Evolutionary conservation across 2,113 vertebrate genomes (phyloP).

Genomic region (Prunella himalayana): DNA sequence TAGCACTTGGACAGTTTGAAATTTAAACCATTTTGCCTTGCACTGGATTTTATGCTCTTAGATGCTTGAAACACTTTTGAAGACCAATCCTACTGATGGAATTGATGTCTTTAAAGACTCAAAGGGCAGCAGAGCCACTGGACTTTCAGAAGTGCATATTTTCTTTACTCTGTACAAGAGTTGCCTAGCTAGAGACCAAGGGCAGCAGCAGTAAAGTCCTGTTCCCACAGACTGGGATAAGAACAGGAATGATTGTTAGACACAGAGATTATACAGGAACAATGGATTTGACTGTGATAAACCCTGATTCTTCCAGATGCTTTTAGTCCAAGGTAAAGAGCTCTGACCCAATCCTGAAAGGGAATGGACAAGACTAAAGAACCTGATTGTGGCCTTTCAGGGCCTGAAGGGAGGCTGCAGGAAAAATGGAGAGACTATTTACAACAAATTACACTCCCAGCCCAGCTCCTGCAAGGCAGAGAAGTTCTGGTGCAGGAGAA

Average conservation of each 20-base stretch:
- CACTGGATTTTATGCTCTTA: background rate
- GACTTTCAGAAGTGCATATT: background rate
- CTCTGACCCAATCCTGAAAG: background rate
- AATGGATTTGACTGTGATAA: background rate
- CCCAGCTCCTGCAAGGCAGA: background rate
- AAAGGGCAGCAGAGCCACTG: background rate
- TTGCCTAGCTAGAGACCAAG: background rate
- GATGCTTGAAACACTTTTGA: background rate
- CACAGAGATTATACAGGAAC: background rate
- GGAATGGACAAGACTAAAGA: background rate
- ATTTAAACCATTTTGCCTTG: background rate
- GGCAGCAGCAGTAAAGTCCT: background rate
- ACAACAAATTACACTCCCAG: background rate
- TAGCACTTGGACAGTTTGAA: background rate
- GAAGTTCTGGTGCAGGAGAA: background rate
- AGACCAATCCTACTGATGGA: background rate
- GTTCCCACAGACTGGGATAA: background rate
- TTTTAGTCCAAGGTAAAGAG: background rate
- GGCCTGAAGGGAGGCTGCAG: background rate
- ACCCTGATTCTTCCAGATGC: background rate
- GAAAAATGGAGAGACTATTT: background rate
- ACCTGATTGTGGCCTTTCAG: background rate
- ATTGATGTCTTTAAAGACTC: background rate
- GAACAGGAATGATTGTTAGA: background rate
- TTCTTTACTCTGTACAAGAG: background rate